Conservation (phyloP, 2,888 invertebrate species). For the Agrotis ipsilon region DNA sequence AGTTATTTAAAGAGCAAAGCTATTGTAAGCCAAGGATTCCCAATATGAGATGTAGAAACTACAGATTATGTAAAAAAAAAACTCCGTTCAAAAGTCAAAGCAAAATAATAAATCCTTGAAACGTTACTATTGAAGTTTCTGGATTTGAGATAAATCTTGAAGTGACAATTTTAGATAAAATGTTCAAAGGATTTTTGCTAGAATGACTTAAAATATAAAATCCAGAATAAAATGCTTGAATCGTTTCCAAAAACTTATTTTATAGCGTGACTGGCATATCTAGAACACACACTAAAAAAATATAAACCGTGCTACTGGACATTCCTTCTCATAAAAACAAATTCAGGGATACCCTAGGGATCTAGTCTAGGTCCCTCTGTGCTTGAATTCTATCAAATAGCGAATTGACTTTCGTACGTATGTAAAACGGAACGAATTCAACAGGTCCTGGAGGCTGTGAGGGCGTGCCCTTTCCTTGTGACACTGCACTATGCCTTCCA, state of each 20-base stretch:
- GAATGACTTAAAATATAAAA: slow-evolving; percentile 13
- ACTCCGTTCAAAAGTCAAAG: background rate
- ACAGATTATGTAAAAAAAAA: background rate
- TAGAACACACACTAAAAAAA: slow-evolving; percentile 17
- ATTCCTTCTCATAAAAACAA: slow-evolving; percentile 19
- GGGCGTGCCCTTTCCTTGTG: slow-evolving; percentile 98
- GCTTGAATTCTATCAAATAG: slow-evolving; percentile 42
- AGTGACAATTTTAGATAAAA: background rate
- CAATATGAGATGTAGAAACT: background rate
- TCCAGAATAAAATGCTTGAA: slow-evolving; percentile 2
- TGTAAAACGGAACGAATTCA: slow-evolving; percentile 62
- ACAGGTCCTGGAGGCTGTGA: slow-evolving; percentile 97
- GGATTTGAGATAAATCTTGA: background rate
- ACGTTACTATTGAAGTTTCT: background rate
- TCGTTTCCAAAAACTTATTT: slow-evolving; percentile 21
- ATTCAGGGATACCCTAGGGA: slow-evolving; percentile 57
- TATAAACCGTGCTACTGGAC: background rate
- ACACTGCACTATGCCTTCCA: slow-evolving; percentile 99
- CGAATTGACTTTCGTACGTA: slow-evolving; percentile 35
- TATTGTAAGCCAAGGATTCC: background rate
- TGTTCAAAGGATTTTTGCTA: background rate
- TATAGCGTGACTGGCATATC: slow-evolving; percentile 15
- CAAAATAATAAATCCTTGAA: background rate
- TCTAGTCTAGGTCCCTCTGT: slow-evolving; percentile 42
- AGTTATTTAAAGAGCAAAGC: background rate